Base-by-base conservation (phyloP, 1,140 invertebrate genomes). In the Drosophila fuyamai region DNA sequence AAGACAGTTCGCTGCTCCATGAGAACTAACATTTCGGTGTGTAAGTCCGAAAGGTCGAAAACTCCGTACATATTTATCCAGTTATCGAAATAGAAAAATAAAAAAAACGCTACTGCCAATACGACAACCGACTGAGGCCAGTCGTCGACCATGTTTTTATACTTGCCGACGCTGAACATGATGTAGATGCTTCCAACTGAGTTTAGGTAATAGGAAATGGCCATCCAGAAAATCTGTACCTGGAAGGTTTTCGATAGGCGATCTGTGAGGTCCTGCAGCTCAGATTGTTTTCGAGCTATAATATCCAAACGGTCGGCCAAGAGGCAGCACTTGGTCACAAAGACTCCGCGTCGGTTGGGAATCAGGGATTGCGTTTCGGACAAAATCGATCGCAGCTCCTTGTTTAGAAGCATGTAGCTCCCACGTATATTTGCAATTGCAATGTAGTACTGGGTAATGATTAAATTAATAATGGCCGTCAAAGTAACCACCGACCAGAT, bases 251-350 rank as follows among this genome's bases (percentile, higher is more conserved):
- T 23, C 1, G 53, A 38, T 16, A 73, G 14, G 0, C 44, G 43
- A 1, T 80, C 16, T 2, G 35, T 9, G 8, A 84, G n/a, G 0
- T 13, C 4, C 7, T 80, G 76, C 1, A 84, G 27, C 1, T 66
- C 23, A 0, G 38, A 61, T 2, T 84, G 81, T 1, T 36, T 35
- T 0, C 5, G 8, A 0, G 73, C 81, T 5, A 85, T 63, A 2
- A 23, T 27, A 18, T 85, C 81, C 18, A 84, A 12, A 2, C 56
- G 73, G 66, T 85, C 81, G 2, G 81, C 77, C 12, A 85, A 44
- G 2, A 8, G 32, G 29, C 81, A 81, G 12, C 81, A 81, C 23
- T 77, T 70, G 14, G 50, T 74, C 5, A 62, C 38, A 29, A 74
- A 74, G 0, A 54, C 57, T 0, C 67, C 73, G 1, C 16, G 53